Base-by-base conservation (phyloP, 2,797 vertebrate species). In the Spea hammondii region DNA sequence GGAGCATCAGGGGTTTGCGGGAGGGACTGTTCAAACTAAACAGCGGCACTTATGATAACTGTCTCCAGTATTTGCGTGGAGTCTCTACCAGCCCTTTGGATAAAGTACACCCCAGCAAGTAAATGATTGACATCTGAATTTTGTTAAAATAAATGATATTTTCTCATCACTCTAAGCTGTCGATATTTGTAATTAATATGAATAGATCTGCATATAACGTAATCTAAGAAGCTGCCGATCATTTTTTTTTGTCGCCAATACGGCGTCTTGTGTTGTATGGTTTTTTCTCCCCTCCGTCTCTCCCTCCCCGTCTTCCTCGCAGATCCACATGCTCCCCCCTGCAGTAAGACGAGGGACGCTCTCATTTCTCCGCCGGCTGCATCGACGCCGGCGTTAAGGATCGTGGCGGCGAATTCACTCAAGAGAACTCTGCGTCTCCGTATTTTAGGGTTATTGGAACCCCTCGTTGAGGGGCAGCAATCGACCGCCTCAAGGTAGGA, bases 311-410 rank as follows among this genome's bases (percentile, higher is more conserved):
- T 71, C 46, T 65, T 49, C 60, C 67, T 59, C 60, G 65, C 49
- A 65, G 59, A 70, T 76, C 9, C 79, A 60, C 68, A 80, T 51
- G 47, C 79, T 81, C 79, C 79, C 32, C 79, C 64, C 69, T 81
- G 74, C 79, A 81, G 74, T 81, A 72, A 72, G 48, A 77, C 68
- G 77, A 62, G 48, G 59, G 69, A 77, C 64, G 53, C 62, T 76
- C 70, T 72, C 8, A 45, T 62, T 62, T 72, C 79, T 60, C 49
- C 47, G 44, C 54, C 4, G 70, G 64, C 74, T 76, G 65, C 60
- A 59, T 69, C 8, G 59, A 68, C 78, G 54, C 54, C 74, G 12
- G 48, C 49, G 48, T 74, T 67, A 13, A 81, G 74, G 69, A 54
- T 62, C 32, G 53, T 66, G 65, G 49, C 66, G 67, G 64, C 65